A percentile compares a stretch with the other conserved stretches of the same genome.
These are phyloP conservation scores for Eulemur rufifrons DNA, from an alignment of 2,113 vertebrate genomes.

Conservation along the genomic window DNA sequence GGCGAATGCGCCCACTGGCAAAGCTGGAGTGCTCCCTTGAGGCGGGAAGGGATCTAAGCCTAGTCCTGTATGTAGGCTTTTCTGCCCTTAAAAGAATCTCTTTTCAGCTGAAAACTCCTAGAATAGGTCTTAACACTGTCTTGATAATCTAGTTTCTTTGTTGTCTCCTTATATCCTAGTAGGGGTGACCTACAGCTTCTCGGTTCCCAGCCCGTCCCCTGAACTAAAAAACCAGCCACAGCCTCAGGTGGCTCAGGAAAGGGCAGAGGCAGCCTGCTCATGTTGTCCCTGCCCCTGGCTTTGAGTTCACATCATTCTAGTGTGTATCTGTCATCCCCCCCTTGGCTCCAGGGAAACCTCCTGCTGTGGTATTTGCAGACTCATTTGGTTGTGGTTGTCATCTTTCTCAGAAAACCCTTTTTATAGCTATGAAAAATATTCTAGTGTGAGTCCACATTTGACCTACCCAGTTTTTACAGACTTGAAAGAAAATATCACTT, in stretches of 20 bases:
- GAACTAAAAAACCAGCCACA: background rate
- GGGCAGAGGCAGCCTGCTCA: no score
- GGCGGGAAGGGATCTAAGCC: background rate
- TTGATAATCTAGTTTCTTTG: background rate
- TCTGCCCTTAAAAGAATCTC: background rate
- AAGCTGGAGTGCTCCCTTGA: background rate
- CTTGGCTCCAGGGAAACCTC: background rate
- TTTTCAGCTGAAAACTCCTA: background rate
- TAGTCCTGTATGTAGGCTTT: background rate
- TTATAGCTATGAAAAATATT: background rate
- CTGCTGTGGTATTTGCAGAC: background rate
- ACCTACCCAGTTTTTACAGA: background rate
- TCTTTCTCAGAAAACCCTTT: background rate
- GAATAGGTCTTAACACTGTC: background rate
- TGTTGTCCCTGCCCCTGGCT: no score
- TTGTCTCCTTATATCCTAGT: background rate
- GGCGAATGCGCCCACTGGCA: background rate
- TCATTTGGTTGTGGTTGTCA: background rate
- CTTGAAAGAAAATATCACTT: background rate
- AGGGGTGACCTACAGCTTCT: background rate
- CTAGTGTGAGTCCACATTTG: background rate
- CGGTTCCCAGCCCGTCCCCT: background rate
- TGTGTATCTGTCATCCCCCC: background rate
- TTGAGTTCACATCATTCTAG: no score
- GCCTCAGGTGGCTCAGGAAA: no score